Evolutionary conservation across 2,888 invertebrate species (phyloP).

Genomic region (Ceriagrion tenellum): DNA sequence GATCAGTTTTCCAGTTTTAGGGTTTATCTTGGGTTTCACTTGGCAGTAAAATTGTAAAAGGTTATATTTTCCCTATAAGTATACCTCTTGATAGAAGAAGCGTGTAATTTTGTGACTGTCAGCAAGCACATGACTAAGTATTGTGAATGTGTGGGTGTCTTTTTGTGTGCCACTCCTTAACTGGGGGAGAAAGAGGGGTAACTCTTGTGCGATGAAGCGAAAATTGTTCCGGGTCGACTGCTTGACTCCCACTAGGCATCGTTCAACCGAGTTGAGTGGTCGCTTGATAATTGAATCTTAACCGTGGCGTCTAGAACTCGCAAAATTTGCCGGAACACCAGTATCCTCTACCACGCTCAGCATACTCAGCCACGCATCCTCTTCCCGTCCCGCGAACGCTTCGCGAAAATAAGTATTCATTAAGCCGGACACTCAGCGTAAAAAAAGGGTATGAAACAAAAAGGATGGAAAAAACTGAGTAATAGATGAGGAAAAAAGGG

Average conservation of each 20-base stretch:
- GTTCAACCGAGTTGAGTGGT: neutral
- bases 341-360: neutral
- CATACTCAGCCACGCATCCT: neutral
- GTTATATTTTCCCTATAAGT: too few species aligned
- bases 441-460: neutral
- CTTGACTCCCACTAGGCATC: neutral
- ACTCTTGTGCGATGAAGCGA: neutral
- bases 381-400: neutral
- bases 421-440: neutral
- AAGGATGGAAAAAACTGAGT: neutral
- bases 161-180: too few species aligned
- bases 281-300: neutral
- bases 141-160: too few species aligned
- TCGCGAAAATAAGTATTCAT: neutral
- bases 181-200: too few species aligned
- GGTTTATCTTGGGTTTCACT: too few species aligned
- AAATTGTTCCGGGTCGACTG: neutral
- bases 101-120: too few species aligned
- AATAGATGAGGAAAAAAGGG: neutral
- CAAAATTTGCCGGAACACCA: neutral
- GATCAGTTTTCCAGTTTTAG: too few species aligned
- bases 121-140: too few species aligned
- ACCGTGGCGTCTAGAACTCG: neutral
- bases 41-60: too few species aligned
- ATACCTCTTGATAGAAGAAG: too few species aligned